phyloP scores from a whole-genome alignment of 2,888 invertebrate species.

The Tigriopus californicus region DNA sequence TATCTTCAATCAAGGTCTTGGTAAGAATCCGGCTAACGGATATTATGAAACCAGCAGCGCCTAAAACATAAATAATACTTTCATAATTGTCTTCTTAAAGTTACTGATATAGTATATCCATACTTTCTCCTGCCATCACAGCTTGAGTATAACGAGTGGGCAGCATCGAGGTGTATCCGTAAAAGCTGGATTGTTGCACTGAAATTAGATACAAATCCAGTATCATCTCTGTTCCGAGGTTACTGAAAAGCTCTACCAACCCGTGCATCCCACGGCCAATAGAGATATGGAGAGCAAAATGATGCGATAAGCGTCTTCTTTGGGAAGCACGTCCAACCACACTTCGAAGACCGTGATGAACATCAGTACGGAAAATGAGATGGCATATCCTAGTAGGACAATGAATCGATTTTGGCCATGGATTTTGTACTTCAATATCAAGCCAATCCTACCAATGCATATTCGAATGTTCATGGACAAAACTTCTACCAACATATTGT shows the following conservation, averaged over 20 bases:
- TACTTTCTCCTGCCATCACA: constrained; percentile 86
- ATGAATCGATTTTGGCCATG: too few species aligned
- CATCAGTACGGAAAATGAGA: constrained; percentile 58
- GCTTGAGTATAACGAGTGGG: constrained; percentile 78
- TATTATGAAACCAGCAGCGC: constrained; percentile 68
- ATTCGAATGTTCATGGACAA: constrained; percentile 64
- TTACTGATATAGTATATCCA: constrained; percentile 25
- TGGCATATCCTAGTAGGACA: constrained; percentile 52
- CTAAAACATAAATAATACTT: constrained; percentile 30
- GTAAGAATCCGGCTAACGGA: constrained; percentile 66
- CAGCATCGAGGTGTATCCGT: constrained; percentile 78
- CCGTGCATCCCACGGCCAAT: constrained; percentile 70
- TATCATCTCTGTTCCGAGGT: not conserved
- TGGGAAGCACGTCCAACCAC: constrained; percentile 61
- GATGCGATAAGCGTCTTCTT: constrained; percentile 56
- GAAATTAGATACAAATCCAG: constrained; percentile 16
- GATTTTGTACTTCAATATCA: too few species aligned
- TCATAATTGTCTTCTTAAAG: not conserved
- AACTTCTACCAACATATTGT: constrained; percentile 63
- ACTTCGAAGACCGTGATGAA: constrained; percentile 71
- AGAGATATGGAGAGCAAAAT: constrained; percentile 65
- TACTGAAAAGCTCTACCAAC: constrained; percentile 25
- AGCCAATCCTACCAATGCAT: constrained; percentile 46
- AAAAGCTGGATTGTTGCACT: constrained; percentile 84
- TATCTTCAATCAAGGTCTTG: constrained; percentile 53